These are phyloP conservation scores for Centropyge bicolor DNA, from an alignment of 2,797 vertebrate species.

Conservation along the genomic window DNA sequence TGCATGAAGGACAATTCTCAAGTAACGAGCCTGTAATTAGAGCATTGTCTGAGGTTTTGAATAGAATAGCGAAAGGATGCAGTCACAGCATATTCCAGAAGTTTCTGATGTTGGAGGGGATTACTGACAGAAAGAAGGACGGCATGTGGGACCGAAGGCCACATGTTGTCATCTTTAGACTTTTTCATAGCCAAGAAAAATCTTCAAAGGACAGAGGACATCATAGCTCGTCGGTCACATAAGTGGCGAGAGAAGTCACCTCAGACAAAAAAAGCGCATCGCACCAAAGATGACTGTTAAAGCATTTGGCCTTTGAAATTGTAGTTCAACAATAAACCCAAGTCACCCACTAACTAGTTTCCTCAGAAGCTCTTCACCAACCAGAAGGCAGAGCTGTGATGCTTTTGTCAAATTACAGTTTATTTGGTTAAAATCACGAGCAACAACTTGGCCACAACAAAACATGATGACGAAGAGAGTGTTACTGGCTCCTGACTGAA, in stretches of 20 bases:
- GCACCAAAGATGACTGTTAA: not conserved
- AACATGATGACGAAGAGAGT: not conserved
- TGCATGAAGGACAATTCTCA: conserved; percentile 40
- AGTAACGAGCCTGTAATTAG: conserved; percentile 61
- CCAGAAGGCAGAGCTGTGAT: not conserved
- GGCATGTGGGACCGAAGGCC: conserved; percentile 27
- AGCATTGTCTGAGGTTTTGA: conserved; percentile 62
- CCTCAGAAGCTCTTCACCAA: not conserved
- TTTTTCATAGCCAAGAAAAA: not conserved
- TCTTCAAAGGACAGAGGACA: not conserved
- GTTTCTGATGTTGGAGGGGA: conserved; percentile 26
- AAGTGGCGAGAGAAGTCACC: not conserved
- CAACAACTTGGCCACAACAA: not conserved
- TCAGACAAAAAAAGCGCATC: not conserved
- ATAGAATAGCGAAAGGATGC: conserved; percentile 49
- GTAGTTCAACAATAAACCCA: not conserved
- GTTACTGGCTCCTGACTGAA: not conserved
- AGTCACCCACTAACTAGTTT: not conserved
- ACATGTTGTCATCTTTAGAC: conserved; percentile 29
- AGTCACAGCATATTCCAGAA: conserved; percentile 44
- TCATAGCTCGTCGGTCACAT: conserved; percentile 3
- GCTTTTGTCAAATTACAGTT: not conserved
- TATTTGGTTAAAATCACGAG: not conserved
- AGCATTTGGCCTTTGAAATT: not conserved
- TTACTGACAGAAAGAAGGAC: conserved; percentile 21